A percentile compares a stretch with the other conserved stretches of the same genome.
Conservation (phyloP, 2,797 vertebrate genomes). For the Etheostoma perlongum region DNA sequence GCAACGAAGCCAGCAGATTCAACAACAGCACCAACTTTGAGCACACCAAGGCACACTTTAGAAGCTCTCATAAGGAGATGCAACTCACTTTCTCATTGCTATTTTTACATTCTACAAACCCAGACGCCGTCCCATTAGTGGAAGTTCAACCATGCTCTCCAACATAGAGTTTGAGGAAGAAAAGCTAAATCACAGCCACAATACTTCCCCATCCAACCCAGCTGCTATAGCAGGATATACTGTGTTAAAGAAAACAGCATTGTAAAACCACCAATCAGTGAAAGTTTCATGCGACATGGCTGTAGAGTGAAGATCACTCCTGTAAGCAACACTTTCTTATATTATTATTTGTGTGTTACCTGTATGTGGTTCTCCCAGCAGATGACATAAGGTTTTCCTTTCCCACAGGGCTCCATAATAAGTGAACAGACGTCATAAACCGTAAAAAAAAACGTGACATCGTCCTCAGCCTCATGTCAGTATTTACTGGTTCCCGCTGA, state of each 20-base stretch:
- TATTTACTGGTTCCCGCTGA: constrained; percentile 19
- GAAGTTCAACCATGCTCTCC: constrained; percentile 3
- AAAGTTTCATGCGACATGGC: background rate
- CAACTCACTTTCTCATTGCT: constrained; percentile 29
- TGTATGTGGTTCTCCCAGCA: constrained; percentile 46
- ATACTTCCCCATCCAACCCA: background rate
- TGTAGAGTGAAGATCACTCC: constrained; percentile 10
- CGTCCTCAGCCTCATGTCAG: constrained; percentile 7
- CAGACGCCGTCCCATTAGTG: background rate
- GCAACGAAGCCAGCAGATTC: constrained; percentile 54
- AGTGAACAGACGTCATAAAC: constrained; percentile 35
- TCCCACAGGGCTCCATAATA: constrained; percentile 30
- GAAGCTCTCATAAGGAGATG: constrained; percentile 38
- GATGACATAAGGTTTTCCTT: constrained; percentile 31
- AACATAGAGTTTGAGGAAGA: constrained; percentile 15
- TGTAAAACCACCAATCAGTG: background rate
- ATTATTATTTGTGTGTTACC: constrained; percentile 16
- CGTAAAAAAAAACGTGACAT: constrained; percentile 26
- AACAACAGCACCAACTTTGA: constrained; percentile 52
- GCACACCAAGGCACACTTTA: constrained; percentile 31
- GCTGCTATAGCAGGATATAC: background rate
- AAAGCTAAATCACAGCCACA: background rate
- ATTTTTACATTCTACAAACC: constrained; percentile 16
- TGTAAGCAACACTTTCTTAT: constrained; percentile 22
- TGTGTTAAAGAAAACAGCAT: background rate